Evolutionary conservation across 2,113 vertebrate species (phyloP).

Genomic region (Chiloscyllium plagiosum): DNA sequence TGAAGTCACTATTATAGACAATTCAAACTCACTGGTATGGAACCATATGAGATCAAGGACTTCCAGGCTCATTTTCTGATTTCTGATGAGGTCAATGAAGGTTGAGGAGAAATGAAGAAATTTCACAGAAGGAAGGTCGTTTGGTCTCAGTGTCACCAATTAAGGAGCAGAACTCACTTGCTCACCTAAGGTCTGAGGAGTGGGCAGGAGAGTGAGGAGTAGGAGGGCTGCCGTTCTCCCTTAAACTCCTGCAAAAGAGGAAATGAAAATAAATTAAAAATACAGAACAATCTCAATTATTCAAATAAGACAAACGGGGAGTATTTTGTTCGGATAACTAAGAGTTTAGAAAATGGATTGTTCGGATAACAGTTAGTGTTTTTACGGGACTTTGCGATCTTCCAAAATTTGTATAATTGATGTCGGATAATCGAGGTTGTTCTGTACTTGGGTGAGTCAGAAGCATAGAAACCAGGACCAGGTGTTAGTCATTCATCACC

Average conservation of each 20-base stretch:
- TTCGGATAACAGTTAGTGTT: too few relatives aligned
- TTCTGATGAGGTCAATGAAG: background rate
- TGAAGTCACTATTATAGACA: background rate
- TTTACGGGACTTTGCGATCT: too few relatives aligned
- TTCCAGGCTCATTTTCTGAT: background rate
- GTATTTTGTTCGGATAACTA: too few relatives aligned
- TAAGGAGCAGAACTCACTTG: background rate
- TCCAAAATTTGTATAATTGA: too few relatives aligned
- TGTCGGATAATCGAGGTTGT: too few relatives aligned
- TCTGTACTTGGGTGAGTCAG: too few relatives aligned
- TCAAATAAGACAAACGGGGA: too few relatives aligned
- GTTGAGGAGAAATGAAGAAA: background rate
- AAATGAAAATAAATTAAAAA: background rate
- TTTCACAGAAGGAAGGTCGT: background rate
- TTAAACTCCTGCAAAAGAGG: background rate
- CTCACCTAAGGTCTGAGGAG: background rate
- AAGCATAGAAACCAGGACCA: too few relatives aligned
- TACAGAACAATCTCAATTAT: too few relatives aligned
- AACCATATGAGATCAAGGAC: background rate
- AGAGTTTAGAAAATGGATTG: too few relatives aligned
- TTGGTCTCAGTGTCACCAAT: background rate
- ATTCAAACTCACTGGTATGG: background rate
- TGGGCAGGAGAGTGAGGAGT: too few relatives aligned
- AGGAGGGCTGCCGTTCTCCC: background rate
- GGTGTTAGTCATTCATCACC: too few relatives aligned